These are phyloP conservation scores for Apolygus lucorum DNA, from an alignment of 1,140 invertebrate species.

Conservation along the genomic window DNA sequence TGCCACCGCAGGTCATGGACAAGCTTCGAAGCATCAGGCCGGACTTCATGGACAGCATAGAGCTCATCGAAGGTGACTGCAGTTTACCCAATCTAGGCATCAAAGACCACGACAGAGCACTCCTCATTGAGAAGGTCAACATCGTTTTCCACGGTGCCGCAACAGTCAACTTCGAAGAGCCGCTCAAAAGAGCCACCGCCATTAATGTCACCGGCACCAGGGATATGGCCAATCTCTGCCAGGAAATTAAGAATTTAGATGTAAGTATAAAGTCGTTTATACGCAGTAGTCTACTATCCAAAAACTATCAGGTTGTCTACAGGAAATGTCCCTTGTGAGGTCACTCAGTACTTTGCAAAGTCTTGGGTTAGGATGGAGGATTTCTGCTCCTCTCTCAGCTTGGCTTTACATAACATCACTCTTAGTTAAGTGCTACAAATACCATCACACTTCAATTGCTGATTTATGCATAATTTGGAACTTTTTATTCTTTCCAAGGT, in stretches of 20 bases:
- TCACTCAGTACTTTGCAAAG: too few species aligned
- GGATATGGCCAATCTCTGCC: constrained; percentile 51
- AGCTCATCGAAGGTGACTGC: constrained; percentile 69
- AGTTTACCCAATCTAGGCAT: constrained; percentile 62
- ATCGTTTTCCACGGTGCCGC: constrained; percentile 74
- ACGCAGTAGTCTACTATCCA: too few species aligned
- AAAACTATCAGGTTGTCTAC: too few species aligned
- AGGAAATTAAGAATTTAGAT: constrained; percentile 55
- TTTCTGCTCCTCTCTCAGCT: too few species aligned
- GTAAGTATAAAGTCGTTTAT: constrained; percentile 44
- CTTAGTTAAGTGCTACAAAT: too few species aligned
- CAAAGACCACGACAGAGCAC: constrained; percentile 54
- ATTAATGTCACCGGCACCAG: constrained; percentile 55
- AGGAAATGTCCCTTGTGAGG: too few species aligned
- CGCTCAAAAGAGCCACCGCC: constrained; percentile 52
- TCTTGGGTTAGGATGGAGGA: too few species aligned
- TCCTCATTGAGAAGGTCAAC: constrained; percentile 37
- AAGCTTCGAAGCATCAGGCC: constrained; percentile 36
- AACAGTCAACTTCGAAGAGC: constrained; percentile 79
- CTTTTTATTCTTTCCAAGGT: too few species aligned
- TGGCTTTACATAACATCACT: too few species aligned
- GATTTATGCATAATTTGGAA: too few species aligned
- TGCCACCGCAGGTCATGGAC: constrained; percentile 52
- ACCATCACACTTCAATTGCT: too few species aligned
- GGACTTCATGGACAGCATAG: constrained; percentile 39